Percentiles rank a stretch among this genome's conserved stretches.
Evolutionary conservation across 2,797 vertebrate species (phyloP).

Genomic region (Arctocebus calabarensis): DNA sequence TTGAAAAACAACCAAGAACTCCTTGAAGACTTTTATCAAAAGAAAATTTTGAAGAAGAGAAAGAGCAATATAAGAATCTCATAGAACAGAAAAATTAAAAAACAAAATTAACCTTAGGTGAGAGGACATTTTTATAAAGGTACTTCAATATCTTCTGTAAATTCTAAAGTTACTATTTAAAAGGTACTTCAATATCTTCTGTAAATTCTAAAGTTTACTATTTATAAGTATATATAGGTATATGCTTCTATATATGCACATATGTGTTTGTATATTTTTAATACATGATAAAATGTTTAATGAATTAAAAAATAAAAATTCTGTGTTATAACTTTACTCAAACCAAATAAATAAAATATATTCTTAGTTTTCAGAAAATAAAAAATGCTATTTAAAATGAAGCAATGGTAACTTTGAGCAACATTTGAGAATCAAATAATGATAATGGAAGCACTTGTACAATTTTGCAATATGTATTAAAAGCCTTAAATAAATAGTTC

Average conservation of each 20-base stretch:
- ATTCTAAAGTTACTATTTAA: background rate
- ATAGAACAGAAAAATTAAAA: background rate
- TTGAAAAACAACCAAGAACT: background rate
- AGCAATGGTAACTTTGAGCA: background rate
- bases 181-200: background rate
- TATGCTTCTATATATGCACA: background rate
- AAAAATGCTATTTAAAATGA: constrained; percentile 43
- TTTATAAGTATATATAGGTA: background rate
- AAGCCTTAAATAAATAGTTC: background rate
- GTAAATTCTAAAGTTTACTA: background rate
- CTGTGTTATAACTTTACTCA: constrained; percentile 8
- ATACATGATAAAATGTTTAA: background rate
- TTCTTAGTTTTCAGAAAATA: constrained; percentile 6
- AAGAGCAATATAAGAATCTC: background rate
- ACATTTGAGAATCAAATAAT: background rate
- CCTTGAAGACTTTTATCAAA: constrained; percentile 6
- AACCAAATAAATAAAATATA: background rate
- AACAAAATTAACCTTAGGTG: background rate
- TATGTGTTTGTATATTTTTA: background rate
- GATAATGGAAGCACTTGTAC: background rate
- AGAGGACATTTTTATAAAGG: background rate
- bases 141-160: background rate
- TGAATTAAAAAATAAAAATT: constrained; percentile 3
- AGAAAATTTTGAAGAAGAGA: background rate
- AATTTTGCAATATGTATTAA: background rate